Evolutionary conservation across 2,113 vertebrate species (phyloP).

Genomic region (Zootoca vivipara): DNA sequence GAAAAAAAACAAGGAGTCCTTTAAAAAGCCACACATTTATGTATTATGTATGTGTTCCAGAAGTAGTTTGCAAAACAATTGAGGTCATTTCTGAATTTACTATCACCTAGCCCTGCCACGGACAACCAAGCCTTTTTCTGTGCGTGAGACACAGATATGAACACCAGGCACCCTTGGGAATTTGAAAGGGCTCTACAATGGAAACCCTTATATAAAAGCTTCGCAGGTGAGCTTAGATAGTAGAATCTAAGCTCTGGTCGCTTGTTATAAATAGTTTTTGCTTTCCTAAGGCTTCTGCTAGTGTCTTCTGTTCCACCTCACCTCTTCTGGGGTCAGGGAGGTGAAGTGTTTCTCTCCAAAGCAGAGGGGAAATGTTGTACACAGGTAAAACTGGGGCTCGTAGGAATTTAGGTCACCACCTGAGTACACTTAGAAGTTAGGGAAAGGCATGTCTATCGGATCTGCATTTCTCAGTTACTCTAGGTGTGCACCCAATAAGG

Average conservation of each 20-base stretch:
- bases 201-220: conserved; percentile 49
- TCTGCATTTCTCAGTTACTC: no score
- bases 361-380: not conserved
- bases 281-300: conserved; percentile 42
- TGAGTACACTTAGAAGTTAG: no score
- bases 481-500: no score
- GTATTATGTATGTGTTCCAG: conserved; percentile 62
- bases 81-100: conserved; percentile 39
- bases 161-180: conserved; percentile 11
- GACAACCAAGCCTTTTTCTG: conserved; percentile 38
- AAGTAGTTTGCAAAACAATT: conserved; percentile 59
- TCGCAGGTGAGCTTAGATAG: conserved; percentile 38
- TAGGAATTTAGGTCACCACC: not conserved
- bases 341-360: conserved; percentile 11
- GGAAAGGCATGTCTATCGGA: no score
- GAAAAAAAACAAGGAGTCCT: conserved; percentile 1
- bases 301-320: conserved; percentile 41
- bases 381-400: not conserved
- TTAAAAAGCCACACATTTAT: conserved; percentile 47
- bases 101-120: conserved; percentile 18
- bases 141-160: conserved; percentile 6
- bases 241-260: not conserved
- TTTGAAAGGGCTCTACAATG: conserved; percentile 39
- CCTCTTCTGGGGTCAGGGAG: conserved; percentile 38
- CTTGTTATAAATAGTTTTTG: conserved; percentile 59